phyloP scores from a whole-genome alignment of 92 coral and sea anemone genomes.

The Pocillopora meandrina region DNA sequence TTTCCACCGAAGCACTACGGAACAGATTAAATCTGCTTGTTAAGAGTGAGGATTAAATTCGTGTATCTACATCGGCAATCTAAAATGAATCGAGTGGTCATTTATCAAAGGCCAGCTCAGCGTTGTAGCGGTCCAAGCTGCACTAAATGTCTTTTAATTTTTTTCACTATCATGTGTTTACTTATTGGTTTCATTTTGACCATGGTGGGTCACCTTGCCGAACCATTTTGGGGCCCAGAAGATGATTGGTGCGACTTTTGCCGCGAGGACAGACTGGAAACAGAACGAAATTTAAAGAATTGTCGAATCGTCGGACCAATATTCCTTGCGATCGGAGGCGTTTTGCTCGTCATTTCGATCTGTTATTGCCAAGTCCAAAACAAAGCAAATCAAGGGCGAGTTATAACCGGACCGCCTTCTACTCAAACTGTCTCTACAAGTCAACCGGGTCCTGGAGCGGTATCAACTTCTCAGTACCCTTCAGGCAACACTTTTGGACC shows the following conservation, averaged over 20 bases:
- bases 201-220: conserved; percentile 62
- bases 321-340: conserved; percentile 45
- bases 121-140: conserved; percentile 5
- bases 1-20: no score
- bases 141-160: conserved; percentile 45
- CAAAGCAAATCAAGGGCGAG: conserved; percentile 40
- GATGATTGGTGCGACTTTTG: conserved; percentile 72
- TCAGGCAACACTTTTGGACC: neutral
- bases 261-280: conserved; percentile 45
- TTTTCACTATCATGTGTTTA: conserved; percentile 50
- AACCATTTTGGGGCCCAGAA: conserved; percentile 69
- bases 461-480: conserved; percentile 8
- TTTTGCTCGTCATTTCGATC: conserved; percentile 22
- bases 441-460: conserved; percentile 5
- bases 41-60: no score
- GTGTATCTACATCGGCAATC: neutral
- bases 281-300: conserved; percentile 46
- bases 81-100: neutral
- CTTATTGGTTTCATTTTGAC: conserved; percentile 62
- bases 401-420: neutral
- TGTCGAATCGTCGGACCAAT: conserved; percentile 72
- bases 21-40: no score
- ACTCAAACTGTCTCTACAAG: conserved; percentile 1
- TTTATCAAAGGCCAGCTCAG: neutral
- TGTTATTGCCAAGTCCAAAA: conserved; percentile 12